Evolutionary conservation across 2,113 vertebrate species (phyloP).

Genomic region (Tringa solitaria): DNA sequence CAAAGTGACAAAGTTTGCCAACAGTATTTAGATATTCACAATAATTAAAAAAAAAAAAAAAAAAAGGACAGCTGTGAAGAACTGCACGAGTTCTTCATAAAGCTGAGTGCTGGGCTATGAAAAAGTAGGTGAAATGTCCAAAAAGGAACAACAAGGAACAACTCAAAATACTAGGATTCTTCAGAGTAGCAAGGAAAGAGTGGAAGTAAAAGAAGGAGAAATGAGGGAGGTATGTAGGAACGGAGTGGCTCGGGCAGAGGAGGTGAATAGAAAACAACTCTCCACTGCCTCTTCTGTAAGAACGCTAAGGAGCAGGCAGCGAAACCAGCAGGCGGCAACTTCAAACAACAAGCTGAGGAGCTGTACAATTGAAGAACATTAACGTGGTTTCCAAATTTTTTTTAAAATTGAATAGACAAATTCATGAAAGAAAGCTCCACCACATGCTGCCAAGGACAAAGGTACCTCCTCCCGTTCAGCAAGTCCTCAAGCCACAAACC

Average conservation of each 20-base stretch:
- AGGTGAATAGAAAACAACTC: not conserved
- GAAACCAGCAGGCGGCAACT: not conserved
- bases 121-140: not conserved
- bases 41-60: not conserved
- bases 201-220: not conserved
- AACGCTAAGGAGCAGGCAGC: not conserved
- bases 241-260: not conserved
- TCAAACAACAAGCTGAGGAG: not conserved
- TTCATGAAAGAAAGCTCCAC: not conserved
- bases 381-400: fast-evolving
- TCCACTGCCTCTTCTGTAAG: not conserved
- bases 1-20: not conserved
- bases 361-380: not conserved
- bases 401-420: not conserved
- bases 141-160: not conserved
- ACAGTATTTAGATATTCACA: not conserved
- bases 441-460: not conserved
- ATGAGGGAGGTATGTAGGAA: not conserved
- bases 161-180: not conserved
- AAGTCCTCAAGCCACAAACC: not conserved
- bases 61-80: not conserved
- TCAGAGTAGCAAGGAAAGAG: not conserved
- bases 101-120: not conserved
- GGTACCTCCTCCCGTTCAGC: not conserved
- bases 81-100: not conserved